phyloP scores from a whole-genome alignment of 1,140 invertebrate genomes.

The Caenorhabditis remanei region DNA sequence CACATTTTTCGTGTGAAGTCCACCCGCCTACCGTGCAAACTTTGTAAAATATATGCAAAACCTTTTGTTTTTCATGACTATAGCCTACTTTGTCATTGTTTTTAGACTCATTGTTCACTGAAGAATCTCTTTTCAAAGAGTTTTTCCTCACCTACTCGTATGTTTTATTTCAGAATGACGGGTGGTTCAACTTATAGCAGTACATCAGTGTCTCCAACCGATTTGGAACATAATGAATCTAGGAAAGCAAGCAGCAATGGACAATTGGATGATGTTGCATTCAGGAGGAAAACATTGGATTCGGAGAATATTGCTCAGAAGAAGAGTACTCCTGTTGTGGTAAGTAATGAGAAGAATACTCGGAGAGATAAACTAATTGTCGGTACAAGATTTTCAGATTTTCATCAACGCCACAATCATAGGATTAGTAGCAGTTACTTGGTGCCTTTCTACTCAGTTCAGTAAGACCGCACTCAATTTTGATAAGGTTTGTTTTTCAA shows the following conservation, averaged over 20 bases:
- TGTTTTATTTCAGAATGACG: not conserved
- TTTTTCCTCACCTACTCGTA: not conserved
- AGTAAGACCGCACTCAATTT: constrained; percentile 72
- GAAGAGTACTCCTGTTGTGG: constrained; percentile 36
- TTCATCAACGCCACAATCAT: constrained; percentile 55
- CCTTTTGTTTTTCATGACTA: constrained; percentile 13
- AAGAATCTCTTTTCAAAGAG: not conserved
- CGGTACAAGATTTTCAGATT: constrained; percentile 46
- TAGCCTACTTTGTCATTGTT: not conserved
- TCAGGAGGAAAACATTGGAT: not conserved
- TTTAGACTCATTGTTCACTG: not conserved
- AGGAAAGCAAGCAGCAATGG: not conserved
- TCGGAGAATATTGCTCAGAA: constrained; percentile 1
- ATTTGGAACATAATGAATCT: not conserved
- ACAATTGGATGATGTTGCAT: not conserved
- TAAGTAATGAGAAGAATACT: not conserved
- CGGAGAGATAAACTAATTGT: not conserved
- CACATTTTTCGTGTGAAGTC: not conserved
- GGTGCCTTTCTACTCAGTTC: constrained; percentile 75
- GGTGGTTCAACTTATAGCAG: constrained; percentile 24
- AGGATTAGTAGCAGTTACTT: constrained; percentile 70
- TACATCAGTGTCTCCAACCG: not conserved
- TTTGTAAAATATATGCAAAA: constrained; percentile 19
- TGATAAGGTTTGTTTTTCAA: constrained; percentile 53
- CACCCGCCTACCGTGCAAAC: constrained; percentile 9